A percentile compares a stretch with the other conserved stretches of the same genome.
Evolutionary conservation across 2,888 invertebrate species (phyloP).

Genomic region (Oeneis ivallda): DNA sequence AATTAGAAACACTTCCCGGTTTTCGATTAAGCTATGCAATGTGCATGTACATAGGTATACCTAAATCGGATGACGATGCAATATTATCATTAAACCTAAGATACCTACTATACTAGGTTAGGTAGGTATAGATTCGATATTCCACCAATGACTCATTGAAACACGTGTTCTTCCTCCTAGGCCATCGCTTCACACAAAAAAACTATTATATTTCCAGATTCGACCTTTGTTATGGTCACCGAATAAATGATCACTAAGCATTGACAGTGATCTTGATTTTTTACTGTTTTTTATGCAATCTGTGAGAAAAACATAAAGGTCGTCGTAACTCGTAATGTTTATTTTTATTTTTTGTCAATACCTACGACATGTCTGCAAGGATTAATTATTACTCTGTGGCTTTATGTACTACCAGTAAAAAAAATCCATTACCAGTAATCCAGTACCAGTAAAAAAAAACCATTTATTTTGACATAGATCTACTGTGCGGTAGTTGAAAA

Average conservation of each 20-base stretch:
- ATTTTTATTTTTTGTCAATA: background rate
- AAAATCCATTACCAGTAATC: too few species aligned
- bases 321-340: background rate
- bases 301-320: constrained; percentile 24
- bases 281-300: constrained; percentile 39
- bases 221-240: constrained; percentile 52
- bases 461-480: too few species aligned
- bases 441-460: too few species aligned
- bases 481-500: too few species aligned
- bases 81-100: background rate
- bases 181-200: background rate
- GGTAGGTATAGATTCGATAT: background rate
- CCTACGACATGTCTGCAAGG: background rate
- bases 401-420: too few species aligned
- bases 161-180: background rate
- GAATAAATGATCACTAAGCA: constrained; percentile 52
- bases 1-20: too few species aligned
- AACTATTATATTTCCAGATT: constrained; percentile 17
- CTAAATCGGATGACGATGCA: too few species aligned
- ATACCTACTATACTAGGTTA: background rate
- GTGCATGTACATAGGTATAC: too few species aligned
- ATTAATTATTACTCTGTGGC: too few species aligned
- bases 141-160: background rate
- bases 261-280: constrained; percentile 76
- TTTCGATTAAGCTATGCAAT: too few species aligned